phyloP scores from a whole-genome alignment of 2,888 invertebrate species.

The Agrotis clavis region DNA sequence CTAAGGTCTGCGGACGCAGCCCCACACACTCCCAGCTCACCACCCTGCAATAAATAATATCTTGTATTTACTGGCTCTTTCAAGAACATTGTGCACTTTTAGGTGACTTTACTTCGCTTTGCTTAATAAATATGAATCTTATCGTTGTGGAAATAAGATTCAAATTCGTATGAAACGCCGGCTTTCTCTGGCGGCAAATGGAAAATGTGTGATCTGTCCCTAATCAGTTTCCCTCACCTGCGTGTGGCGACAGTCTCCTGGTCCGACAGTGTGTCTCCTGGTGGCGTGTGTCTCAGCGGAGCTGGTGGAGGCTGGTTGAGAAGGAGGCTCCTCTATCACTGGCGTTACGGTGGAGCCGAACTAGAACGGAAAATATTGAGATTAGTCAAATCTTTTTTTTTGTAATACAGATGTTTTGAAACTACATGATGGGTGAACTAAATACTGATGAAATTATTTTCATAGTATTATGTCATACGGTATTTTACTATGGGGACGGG shows the following conservation, averaged over 20 bases:
- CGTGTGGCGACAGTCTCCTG: slow-evolving; percentile 96
- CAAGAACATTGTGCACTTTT: background rate
- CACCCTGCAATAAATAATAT: slow-evolving; percentile 64
- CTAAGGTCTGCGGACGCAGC: slow-evolving; percentile 82
- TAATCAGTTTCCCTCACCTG: slow-evolving; percentile 86
- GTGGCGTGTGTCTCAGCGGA: slow-evolving; percentile 88
- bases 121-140: background rate
- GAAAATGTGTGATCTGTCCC: too few relatives aligned
- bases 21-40: slow-evolving; percentile 75
- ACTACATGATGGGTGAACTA: too few relatives aligned
- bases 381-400: too few relatives aligned
- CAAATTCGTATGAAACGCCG: background rate
- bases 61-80: background rate
- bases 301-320: slow-evolving; percentile 94
- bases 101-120: too few relatives aligned
- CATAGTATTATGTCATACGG: too few relatives aligned
- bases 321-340: slow-evolving; percentile 73
- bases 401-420: too few relatives aligned
- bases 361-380: slow-evolving; percentile 53
- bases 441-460: too few relatives aligned
- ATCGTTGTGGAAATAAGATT: accelerated
- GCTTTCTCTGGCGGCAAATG: too few relatives aligned
- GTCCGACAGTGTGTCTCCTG: slow-evolving; percentile 97
- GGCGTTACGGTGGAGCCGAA: slow-evolving; percentile 69
- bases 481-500: too few relatives aligned